Evolutionary conservation across 1,140 invertebrate species (phyloP).

Genomic region (Potamilus streckersoni): DNA sequence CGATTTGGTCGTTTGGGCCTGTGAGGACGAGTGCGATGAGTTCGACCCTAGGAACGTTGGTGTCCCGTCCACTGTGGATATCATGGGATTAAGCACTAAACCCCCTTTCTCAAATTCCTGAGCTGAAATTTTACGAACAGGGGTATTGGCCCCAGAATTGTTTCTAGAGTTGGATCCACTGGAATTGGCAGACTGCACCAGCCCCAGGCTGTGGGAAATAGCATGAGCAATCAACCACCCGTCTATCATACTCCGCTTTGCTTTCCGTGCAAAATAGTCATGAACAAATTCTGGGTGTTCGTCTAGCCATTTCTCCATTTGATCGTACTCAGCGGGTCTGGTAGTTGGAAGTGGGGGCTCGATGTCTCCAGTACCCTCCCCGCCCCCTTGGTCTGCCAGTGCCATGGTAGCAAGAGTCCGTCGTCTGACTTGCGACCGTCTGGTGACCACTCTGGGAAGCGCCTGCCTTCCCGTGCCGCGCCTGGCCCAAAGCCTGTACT

Average conservation of each 20-base stretch:
- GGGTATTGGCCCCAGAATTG: slow-evolving; percentile 72
- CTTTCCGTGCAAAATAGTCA: slow-evolving; percentile 95
- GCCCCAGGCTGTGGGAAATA: slow-evolving; percentile 79
- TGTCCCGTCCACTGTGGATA: slow-evolving; percentile 88
- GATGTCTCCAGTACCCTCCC: slow-evolving; percentile 20
- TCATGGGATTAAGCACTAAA: slow-evolving; percentile 84
- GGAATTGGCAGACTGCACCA: slow-evolving; percentile 68
- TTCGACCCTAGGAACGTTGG: slow-evolving; percentile 80
- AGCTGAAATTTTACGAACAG: slow-evolving; percentile 94
- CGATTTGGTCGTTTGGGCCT: slow-evolving; percentile 32
- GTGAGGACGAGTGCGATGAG: slow-evolving; percentile 39
- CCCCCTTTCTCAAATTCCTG: slow-evolving; percentile 95
- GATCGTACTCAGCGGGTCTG: slow-evolving; percentile 51
- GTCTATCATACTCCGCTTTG: slow-evolving; percentile 89
- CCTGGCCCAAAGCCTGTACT: slow-evolving; percentile 11
- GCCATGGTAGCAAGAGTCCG: too few species aligned
- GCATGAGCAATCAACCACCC: slow-evolving; percentile 81
- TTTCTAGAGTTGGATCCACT: slow-evolving; percentile 57
- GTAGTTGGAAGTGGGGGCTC: slow-evolving; percentile 16
- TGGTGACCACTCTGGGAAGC: slow-evolving; percentile 26
- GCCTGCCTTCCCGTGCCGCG: slow-evolving; percentile 20
- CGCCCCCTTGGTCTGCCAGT: slow-evolving; percentile 15
- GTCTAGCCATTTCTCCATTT: slow-evolving; percentile 83
- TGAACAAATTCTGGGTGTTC: slow-evolving; percentile 95
- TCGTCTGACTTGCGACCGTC: slow-evolving; percentile 22